These are phyloP conservation scores for Colletes gigas DNA, from an alignment of 1,140 invertebrate genomes.

Conservation along the genomic window DNA sequence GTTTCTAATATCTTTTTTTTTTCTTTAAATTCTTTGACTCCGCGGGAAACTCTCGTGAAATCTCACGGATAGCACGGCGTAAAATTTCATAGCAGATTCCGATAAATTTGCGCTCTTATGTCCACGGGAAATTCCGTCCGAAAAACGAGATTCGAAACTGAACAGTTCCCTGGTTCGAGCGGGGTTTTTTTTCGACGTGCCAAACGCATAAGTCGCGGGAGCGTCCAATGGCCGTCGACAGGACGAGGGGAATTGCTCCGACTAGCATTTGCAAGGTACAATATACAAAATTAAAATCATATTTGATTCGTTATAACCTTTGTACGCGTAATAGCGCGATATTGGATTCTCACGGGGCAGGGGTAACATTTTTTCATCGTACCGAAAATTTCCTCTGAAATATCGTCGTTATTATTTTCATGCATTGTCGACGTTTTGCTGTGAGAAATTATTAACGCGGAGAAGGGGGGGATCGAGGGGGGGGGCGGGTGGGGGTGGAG, in stretches of 20 bases:
- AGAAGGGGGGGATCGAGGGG: neutral
- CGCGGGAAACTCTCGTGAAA: no score
- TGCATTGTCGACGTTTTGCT: slow-evolving; percentile 52
- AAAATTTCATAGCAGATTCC: neutral
- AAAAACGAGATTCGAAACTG: slow-evolving; percentile 40
- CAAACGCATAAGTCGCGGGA: slow-evolving; percentile 27
- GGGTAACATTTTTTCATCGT: slow-evolving; percentile 44
- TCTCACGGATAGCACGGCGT: no score
- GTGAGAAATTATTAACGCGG: slow-evolving; percentile 55
- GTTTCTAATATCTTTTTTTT: no score
- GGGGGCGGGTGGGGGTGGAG: no score
- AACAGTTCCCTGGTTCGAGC: slow-evolving; percentile 39
- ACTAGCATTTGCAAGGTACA: slow-evolving; percentile 30
- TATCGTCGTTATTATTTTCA: slow-evolving; percentile 55
- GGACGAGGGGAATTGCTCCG: neutral
- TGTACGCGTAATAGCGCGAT: slow-evolving; percentile 58
- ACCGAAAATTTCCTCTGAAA: slow-evolving; percentile 45
- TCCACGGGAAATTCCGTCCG: slow-evolving; percentile 31
- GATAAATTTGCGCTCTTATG: slow-evolving; percentile 29
- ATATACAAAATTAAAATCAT: slow-evolving; percentile 64
- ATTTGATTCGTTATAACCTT: slow-evolving; percentile 57
- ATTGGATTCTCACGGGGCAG: slow-evolving; percentile 55
- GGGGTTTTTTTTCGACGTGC: slow-evolving; percentile 45
- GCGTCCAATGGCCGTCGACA: neutral
- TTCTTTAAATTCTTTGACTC: no score